Percentiles rank a stretch among this genome's conserved stretches.
These are phyloP conservation scores for Solenopsis invicta DNA, from an alignment of 1,140 invertebrate species.

Conservation along the genomic window DNA sequence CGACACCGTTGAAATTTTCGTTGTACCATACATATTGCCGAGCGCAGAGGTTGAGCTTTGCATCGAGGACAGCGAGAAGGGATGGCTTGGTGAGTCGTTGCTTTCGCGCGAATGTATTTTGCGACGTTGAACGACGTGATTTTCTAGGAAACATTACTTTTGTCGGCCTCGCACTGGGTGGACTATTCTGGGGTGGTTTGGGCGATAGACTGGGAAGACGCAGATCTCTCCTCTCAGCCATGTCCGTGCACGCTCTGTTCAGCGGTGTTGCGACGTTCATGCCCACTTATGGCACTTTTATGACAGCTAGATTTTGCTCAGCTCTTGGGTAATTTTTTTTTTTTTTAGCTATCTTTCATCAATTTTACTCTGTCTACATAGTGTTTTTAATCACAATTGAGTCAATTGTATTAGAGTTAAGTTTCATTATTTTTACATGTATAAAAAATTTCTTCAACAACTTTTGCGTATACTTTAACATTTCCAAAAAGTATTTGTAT, in stretches of 20 bases:
- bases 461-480: no score
- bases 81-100: slow-evolving; percentile 90
- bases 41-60: slow-evolving; percentile 93
- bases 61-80: slow-evolving; percentile 91
- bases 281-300: slow-evolving; percentile 93
- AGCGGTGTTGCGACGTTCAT: slow-evolving; percentile 92
- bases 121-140: not conserved
- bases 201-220: slow-evolving; percentile 90
- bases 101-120: not conserved
- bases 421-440: no score
- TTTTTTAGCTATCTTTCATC: not conserved
- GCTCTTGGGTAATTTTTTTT: slow-evolving; percentile 88
- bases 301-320: slow-evolving; percentile 90
- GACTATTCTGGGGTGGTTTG: slow-evolving; percentile 92
- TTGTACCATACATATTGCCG: slow-evolving; percentile 92
- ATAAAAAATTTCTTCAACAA: no score
- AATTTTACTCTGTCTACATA: no score
- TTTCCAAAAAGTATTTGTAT: no score
- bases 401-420: no score
- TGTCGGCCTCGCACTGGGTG: slow-evolving; percentile 91
- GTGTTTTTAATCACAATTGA: no score
- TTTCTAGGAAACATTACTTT: slow-evolving; percentile 89
- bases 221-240: slow-evolving; percentile 90
- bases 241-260: slow-evolving; percentile 92
- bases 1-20: slow-evolving; percentile 92